Evolutionary conservation across 1,140 invertebrate genomes (phyloP).

Genomic region (Pseudoatta argentina): DNA sequence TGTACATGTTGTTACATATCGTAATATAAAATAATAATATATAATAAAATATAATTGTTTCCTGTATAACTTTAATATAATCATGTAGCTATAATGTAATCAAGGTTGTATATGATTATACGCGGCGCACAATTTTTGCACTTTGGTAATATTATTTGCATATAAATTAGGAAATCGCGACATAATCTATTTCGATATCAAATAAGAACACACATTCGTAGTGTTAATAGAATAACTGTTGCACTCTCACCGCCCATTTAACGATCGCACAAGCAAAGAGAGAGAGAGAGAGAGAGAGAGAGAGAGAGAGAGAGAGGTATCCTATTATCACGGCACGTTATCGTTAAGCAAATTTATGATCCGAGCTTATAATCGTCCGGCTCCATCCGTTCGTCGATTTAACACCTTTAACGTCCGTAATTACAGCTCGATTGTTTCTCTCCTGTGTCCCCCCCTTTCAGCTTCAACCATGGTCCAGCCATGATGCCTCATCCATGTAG

Average conservation of each 20-base stretch:
- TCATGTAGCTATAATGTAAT: background rate
- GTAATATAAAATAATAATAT: background rate
- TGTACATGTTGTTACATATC: background rate
- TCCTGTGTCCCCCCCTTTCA: background rate
- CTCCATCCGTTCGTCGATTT: conserved; percentile 69
- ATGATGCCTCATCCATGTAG: background rate
- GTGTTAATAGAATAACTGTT: conserved; percentile 43
- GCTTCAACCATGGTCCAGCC: background rate
- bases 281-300: too few species aligned
- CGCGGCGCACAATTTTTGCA: background rate
- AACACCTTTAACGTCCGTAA: conserved; percentile 75
- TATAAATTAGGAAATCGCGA: conserved; percentile 15
- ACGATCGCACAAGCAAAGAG: conserved; percentile 35
- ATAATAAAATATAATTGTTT: conserved; percentile 15
- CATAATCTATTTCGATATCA: conserved; percentile 29
- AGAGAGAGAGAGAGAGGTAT: conserved; percentile 52
- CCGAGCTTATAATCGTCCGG: conserved; percentile 65
- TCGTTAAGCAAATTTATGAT: conserved; percentile 74
- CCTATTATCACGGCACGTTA: conserved; percentile 68
- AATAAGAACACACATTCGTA: conserved; percentile 35
- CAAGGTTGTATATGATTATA: background rate
- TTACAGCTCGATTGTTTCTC: conserved; percentile 72
- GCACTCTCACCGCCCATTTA: conserved; percentile 30
- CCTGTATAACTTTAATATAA: background rate
- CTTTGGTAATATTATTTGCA: background rate